phyloP scores from a whole-genome alignment of 2,797 vertebrate species.

The Sciaenops ocellatus region DNA sequence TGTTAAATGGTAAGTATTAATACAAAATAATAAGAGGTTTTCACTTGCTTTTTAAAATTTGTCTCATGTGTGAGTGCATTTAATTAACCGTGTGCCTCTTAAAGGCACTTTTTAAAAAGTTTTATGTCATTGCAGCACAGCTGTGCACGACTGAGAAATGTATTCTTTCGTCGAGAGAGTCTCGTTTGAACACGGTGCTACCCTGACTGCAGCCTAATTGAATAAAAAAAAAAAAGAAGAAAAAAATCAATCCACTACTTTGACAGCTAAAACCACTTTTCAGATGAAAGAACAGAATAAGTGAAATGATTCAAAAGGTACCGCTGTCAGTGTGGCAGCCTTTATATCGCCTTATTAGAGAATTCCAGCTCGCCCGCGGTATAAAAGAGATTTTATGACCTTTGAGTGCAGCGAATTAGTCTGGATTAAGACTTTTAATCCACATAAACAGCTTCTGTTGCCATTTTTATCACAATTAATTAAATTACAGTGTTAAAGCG shows the following conservation, averaged over 20 bases:
- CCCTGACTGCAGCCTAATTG: background rate
- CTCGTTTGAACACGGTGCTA: background rate
- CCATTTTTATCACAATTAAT: background rate
- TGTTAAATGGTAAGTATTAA: background rate
- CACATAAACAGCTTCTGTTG: background rate
- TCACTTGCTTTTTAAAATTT: background rate
- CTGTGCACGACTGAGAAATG: background rate
- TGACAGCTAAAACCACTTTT: conserved; percentile 4
- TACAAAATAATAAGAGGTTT: background rate
- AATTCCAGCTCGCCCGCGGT: background rate
- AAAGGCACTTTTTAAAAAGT: background rate
- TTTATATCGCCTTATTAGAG: background rate
- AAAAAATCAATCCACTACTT: conserved; percentile 6
- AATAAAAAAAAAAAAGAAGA: conserved; percentile 1
- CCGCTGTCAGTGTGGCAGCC: background rate
- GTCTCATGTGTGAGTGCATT: background rate
- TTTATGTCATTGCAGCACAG: background rate
- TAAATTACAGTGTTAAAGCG: background rate
- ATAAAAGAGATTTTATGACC: conserved; percentile 12
- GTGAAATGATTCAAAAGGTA: conserved; percentile 6
- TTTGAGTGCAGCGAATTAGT: conserved; percentile 1
- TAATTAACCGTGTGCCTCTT: background rate
- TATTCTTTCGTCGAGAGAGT: background rate
- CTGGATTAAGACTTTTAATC: conserved; percentile 16
- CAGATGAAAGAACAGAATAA: conserved; percentile 5